Conservation (phyloP, 2,797 vertebrate genomes). For the Darevskia mixta region DNA sequence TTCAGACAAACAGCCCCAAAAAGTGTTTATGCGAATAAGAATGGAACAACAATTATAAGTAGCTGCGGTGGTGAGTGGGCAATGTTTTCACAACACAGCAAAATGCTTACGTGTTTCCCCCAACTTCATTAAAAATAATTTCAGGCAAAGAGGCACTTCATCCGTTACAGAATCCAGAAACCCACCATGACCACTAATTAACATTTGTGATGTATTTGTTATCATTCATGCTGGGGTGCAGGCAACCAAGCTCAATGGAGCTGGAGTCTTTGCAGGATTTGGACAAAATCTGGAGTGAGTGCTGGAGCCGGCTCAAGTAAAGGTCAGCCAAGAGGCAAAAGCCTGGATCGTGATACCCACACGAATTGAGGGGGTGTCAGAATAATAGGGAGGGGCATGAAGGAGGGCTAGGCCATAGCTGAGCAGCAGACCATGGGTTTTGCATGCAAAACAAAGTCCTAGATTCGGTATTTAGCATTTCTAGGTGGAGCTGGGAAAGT, state of each 20-base stretch:
- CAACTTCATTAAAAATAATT: neutral
- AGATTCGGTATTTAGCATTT: too few species aligned
- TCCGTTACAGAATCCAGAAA: neutral
- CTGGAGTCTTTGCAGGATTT: neutral
- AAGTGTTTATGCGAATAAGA: constrained; percentile 3
- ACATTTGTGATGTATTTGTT: neutral
- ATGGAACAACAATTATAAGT: neutral
- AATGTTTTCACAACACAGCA: constrained; percentile 2
- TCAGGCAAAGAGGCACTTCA: neutral
- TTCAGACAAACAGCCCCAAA: constrained; percentile 11
- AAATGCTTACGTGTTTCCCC: neutral
- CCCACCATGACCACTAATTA: neutral
- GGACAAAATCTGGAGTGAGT: neutral
- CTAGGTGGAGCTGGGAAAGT: too few species aligned
- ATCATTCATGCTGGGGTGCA: neutral
- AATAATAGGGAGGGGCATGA: neutral
- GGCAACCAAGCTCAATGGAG: neutral
- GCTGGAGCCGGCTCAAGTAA: neutral
- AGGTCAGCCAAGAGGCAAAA: neutral
- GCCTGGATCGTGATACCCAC: neutral
- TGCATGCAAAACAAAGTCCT: too few species aligned
- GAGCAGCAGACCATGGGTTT: too few species aligned
- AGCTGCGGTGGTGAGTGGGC: neutral
- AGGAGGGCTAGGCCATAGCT: too few species aligned
- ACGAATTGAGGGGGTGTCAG: neutral